These are phyloP conservation scores for Hydropotes inermis DNA, from an alignment of 2,113 vertebrate genomes.

Conservation along the genomic window DNA sequence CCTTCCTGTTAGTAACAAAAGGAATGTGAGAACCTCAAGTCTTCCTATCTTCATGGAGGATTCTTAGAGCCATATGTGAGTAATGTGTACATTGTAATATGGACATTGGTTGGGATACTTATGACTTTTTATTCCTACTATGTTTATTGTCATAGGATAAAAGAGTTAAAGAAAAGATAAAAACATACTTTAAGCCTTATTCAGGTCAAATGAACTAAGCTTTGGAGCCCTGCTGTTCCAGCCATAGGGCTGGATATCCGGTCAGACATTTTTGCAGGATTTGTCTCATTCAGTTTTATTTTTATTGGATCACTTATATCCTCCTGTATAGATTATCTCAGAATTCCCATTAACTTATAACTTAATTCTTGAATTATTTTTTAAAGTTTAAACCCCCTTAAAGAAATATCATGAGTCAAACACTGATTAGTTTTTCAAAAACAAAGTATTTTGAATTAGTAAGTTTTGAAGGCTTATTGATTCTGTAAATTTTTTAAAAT, in stretches of 20 bases:
- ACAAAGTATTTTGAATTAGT: neutral
- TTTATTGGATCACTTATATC: neutral
- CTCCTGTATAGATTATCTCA: neutral
- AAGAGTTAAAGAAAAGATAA: neutral
- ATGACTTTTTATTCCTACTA: neutral
- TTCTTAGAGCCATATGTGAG: neutral
- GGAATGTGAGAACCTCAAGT: neutral
- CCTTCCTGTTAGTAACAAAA: neutral
- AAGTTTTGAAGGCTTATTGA: constrained; percentile 17
- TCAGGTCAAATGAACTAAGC: neutral
- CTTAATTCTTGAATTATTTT: constrained; percentile 16
- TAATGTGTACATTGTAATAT: neutral
- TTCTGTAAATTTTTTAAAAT: neutral
- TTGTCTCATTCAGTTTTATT: neutral
- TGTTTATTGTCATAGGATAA: neutral
- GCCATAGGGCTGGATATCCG: no score
- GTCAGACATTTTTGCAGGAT: neutral
- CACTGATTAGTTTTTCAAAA: neutral
- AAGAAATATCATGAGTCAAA: neutral
- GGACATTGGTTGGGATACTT: neutral
- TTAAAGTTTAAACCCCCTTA: neutral
- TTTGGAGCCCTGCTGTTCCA: neutral
- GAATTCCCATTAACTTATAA: neutral
- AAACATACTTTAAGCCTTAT: neutral
- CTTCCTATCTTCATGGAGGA: neutral